These are phyloP conservation scores for Plebejus argus DNA, from an alignment of 2,888 invertebrate genomes.

Conservation along the genomic window DNA sequence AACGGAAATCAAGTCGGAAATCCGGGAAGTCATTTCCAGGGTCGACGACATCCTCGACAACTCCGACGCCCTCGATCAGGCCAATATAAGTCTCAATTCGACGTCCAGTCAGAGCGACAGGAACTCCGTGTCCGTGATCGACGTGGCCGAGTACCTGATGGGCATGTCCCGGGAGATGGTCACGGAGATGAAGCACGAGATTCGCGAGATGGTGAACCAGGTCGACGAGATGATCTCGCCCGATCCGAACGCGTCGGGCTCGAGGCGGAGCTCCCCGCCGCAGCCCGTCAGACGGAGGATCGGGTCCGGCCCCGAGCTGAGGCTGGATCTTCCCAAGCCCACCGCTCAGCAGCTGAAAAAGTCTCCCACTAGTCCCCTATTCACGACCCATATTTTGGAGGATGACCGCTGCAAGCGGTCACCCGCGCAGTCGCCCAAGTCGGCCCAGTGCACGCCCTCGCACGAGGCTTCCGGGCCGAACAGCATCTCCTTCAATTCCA, in stretches of 20 bases:
- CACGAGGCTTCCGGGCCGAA: conserved; percentile 71
- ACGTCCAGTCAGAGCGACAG: conserved; percentile 83
- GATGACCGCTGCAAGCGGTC: conserved; percentile 63
- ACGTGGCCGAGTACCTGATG: conserved; percentile 89
- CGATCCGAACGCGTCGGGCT: conserved; percentile 60
- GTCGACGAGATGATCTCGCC: conserved; percentile 86
- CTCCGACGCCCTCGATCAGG: conserved; percentile 81
- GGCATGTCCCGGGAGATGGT: conserved; percentile 90
- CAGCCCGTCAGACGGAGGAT: conserved; percentile 65
- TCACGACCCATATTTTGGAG: conserved; percentile 63
- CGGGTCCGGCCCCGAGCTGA: conserved; percentile 72
- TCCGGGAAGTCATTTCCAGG: conserved; percentile 88
- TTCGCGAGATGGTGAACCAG: conserved; percentile 86
- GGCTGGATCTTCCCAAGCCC: conserved; percentile 60
- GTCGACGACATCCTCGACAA: conserved; percentile 90
- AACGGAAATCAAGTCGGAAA: conserved; percentile 90
- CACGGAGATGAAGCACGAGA: conserved; percentile 89
- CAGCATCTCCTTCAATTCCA: conserved; percentile 76
- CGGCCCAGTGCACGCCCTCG: conserved; percentile 68
- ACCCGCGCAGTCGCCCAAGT: conserved; percentile 65
- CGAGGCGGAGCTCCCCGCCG: conserved; percentile 74
- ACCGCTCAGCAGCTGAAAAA: conserved; percentile 60
- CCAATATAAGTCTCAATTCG: conserved; percentile 73
- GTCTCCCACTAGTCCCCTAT: conserved; percentile 73
- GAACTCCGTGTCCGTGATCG: conserved; percentile 87